These are phyloP conservation scores for Catharus bicknelli DNA, from an alignment of 2,113 vertebrate species.

Conservation along the genomic window DNA sequence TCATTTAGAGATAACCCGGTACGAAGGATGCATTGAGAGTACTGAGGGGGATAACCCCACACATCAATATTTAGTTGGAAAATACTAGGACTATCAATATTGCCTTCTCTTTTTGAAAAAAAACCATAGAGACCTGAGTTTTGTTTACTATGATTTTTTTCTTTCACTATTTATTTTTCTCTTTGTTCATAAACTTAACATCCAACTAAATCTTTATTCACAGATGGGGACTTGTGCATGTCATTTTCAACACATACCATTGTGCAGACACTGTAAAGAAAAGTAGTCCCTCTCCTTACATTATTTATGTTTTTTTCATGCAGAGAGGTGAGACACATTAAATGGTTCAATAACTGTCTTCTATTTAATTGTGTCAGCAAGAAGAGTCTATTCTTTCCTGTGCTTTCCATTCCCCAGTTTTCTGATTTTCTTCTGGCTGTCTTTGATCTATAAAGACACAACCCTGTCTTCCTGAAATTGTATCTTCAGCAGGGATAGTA, in stretches of 20 bases:
- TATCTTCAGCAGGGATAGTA: background rate
- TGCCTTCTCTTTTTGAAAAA: background rate
- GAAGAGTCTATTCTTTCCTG: constrained; percentile 16
- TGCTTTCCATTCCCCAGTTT: background rate
- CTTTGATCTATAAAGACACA: constrained; percentile 30
- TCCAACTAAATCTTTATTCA: background rate
- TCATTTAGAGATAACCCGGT: too few relatives aligned
- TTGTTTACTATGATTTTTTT: background rate
- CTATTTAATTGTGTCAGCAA: constrained; percentile 44
- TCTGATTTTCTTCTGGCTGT: background rate
- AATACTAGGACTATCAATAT: background rate
- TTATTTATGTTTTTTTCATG: constrained; percentile 54
- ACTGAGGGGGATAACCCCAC: too few relatives aligned
- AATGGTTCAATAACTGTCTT: constrained; percentile 50
- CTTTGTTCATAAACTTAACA: background rate
- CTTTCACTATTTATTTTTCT: background rate
- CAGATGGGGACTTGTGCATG: background rate
- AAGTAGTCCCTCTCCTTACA: constrained; percentile 11
- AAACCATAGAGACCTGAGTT: background rate
- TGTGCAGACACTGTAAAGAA: constrained; percentile 19
- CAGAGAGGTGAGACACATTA: constrained; percentile 41
- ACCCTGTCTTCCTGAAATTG: constrained; percentile 3
- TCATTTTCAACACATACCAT: constrained; percentile 1
- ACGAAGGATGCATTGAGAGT: too few relatives aligned
- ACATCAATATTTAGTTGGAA: background rate